These are phyloP conservation scores for Peromyscus nudipes DNA, from an alignment of 2,797 vertebrate species.

Conservation along the genomic window DNA sequence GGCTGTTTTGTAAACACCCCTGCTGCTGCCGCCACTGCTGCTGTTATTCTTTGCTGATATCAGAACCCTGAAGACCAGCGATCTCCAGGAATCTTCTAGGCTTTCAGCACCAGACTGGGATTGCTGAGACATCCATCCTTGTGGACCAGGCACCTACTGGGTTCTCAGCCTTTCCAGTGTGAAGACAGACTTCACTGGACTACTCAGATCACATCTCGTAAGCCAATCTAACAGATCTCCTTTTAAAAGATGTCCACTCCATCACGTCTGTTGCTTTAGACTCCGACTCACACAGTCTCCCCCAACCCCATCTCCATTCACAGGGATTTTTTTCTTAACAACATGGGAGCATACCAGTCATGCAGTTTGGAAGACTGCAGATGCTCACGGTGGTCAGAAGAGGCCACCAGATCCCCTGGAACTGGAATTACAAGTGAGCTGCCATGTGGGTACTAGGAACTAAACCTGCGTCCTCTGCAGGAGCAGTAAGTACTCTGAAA, in stretches of 20 bases:
- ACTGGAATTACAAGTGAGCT: neutral
- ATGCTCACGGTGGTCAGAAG: neutral
- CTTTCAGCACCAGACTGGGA: neutral
- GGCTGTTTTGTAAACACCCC: neutral
- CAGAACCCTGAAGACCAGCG: neutral
- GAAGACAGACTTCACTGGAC: neutral
- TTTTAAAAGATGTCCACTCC: neutral
- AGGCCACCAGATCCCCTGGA: neutral
- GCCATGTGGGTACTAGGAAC: neutral
- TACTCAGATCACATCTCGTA: neutral
- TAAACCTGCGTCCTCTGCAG: neutral
- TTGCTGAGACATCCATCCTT: neutral
- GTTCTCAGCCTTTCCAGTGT: neutral
- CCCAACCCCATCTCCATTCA: neutral
- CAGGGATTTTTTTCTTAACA: neutral
- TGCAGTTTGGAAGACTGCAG: neutral
- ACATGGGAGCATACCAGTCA: constrained; percentile 8
- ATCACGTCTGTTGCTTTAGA: neutral
- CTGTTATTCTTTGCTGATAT: neutral
- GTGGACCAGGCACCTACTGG: neutral
- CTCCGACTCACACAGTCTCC: neutral
- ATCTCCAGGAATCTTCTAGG: neutral
- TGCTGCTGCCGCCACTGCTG: neutral
- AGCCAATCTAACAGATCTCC: neutral
- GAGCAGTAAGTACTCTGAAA: neutral